phyloP scores from a whole-genome alignment of 2,113 vertebrate species.

The Steatornis caripensis region DNA sequence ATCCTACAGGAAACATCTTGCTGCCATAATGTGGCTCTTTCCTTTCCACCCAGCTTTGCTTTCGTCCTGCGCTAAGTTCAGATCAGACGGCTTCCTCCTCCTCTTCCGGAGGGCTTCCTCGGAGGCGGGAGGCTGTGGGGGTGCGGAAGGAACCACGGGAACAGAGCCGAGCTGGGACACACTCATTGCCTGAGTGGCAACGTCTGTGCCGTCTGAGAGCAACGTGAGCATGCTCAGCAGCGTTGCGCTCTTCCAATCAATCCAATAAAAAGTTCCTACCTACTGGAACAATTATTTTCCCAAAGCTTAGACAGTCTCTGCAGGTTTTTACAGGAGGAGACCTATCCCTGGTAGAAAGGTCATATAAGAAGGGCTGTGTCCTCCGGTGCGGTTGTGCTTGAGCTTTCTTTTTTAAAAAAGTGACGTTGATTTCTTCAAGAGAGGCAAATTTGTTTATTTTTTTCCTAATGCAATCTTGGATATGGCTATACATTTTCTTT shows the following conservation, averaged over 20 bases:
- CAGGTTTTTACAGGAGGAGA: background rate
- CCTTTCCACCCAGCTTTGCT: background rate
- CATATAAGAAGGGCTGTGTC: background rate
- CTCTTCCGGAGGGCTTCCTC: background rate
- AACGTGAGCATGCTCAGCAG: accelerated
- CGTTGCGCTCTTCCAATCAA: accelerated
- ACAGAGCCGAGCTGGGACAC: accelerated
- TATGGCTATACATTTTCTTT: background rate
- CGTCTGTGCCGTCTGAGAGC: background rate
- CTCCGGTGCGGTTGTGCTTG: accelerated
- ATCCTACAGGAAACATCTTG: conserved; percentile 42
- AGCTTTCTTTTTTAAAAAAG: background rate
- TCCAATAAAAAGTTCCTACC: background rate
- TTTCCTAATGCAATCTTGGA: background rate
- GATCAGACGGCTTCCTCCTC: background rate
- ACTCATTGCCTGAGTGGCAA: accelerated
- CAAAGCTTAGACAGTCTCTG: background rate
- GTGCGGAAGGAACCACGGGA: background rate
- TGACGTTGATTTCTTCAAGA: background rate
- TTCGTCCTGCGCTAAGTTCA: background rate
- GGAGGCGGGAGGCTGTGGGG: accelerated
- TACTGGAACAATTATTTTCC: background rate
- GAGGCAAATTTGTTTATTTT: background rate
- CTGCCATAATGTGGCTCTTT: background rate
- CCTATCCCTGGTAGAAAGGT: background rate